These are phyloP conservation scores for Cylindroiulus punctatus DNA, from an alignment of 2,888 invertebrate species.

Conservation along the genomic window DNA sequence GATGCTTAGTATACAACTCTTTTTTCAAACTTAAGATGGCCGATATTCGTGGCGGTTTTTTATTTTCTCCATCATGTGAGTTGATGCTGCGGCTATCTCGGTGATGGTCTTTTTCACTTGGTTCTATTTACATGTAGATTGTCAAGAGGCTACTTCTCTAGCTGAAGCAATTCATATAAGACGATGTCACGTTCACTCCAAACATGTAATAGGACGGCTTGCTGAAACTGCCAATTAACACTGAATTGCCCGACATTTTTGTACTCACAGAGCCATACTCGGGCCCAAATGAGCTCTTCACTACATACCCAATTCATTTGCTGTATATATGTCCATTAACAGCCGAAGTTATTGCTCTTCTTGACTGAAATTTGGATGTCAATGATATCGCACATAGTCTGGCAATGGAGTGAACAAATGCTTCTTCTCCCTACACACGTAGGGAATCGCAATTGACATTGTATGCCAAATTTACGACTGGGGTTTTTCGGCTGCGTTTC, in stretches of 20 bases:
- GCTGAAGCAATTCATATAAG: constrained; percentile 26
- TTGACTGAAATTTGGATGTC: constrained; percentile 34
- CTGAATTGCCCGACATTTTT: constrained; percentile 28
- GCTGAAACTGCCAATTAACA: constrained; percentile 34
- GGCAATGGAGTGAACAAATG: neutral
- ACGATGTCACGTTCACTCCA: constrained; percentile 23
- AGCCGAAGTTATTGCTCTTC: constrained; percentile 32
- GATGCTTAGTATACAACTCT: neutral
- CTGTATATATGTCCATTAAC: constrained; percentile 19
- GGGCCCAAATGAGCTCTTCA: constrained; percentile 36
- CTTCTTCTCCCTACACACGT: neutral
- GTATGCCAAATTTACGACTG: constrained; percentile 27
- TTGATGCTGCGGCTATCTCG: neutral
- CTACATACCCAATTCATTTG: constrained; percentile 37
- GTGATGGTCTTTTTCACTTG: neutral
- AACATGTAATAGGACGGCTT: constrained; percentile 26
- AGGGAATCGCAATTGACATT: neutral
- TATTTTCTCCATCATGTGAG: neutral
- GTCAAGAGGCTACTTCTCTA: neutral
- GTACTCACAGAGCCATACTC: neutral
- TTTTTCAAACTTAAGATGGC: neutral
- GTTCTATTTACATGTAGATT: neutral
- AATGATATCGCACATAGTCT: constrained; percentile 14
- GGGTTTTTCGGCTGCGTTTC: neutral
- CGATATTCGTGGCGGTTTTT: neutral